A percentile compares a stretch with the other conserved stretches of the same genome.
phyloP scores from a whole-genome alignment of 1,140 invertebrate genomes.

The Trichomalopsis sarcophagae region DNA sequence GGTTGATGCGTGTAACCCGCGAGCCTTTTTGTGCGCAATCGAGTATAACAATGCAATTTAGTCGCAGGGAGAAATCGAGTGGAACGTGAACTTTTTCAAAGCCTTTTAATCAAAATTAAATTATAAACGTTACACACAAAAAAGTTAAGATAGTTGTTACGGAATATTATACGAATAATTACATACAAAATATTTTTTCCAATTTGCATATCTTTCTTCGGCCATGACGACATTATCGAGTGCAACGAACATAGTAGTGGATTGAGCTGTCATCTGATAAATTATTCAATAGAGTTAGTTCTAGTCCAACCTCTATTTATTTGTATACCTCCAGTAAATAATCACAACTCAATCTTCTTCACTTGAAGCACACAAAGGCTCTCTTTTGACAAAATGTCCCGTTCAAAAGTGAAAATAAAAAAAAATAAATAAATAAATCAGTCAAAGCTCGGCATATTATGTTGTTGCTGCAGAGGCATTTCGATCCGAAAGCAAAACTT shows the following conservation, averaged over 20 bases:
- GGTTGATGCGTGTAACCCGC: not conserved
- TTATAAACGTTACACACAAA: no score
- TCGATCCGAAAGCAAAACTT: not conserved
- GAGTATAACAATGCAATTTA: not conserved
- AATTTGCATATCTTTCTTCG: no score
- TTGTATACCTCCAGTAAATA: not conserved
- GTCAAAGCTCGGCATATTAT: not conserved
- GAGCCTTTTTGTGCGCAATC: not conserved
- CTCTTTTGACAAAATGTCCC: not conserved
- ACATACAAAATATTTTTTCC: no score
- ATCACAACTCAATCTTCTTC: not conserved
- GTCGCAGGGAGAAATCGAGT: not conserved
- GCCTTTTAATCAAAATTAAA: not conserved
- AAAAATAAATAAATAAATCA: not conserved
- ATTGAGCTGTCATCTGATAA: not conserved
- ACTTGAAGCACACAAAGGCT: not conserved
- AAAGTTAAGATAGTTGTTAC: no score
- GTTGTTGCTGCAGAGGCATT: not conserved
- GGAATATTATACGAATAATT: not conserved
- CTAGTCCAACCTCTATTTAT: no score
- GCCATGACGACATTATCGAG: no score
- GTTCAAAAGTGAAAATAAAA: not conserved
- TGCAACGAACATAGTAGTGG: not conserved
- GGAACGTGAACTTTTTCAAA: not conserved
- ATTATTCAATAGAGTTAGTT: not conserved